These are phyloP conservation scores for Enteromius radiatus DNA, from an alignment of 2,797 vertebrate species.

Conservation along the genomic window DNA sequence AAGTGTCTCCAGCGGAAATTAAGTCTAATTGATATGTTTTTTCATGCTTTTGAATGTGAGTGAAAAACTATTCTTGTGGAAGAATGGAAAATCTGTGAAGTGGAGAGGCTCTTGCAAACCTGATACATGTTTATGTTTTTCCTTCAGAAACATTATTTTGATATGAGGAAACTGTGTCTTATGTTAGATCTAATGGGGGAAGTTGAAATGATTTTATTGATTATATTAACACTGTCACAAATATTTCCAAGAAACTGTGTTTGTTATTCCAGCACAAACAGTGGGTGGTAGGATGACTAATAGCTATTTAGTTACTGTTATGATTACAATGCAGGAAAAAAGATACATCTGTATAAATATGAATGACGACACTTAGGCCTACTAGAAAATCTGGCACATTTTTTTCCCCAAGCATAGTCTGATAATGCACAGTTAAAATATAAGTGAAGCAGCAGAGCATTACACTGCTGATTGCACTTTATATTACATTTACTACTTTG, in stretches of 20 bases:
- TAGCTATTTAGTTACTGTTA: slow-evolving; percentile 18
- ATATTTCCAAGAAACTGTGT: slow-evolving; percentile 12
- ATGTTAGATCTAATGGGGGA: not conserved
- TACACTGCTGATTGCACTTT: not conserved
- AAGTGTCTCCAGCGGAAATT: slow-evolving; percentile 6
- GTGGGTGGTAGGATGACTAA: slow-evolving; percentile 33
- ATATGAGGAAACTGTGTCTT: not conserved
- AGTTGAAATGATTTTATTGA: not conserved
- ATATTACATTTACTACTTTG: slow-evolving; percentile 1
- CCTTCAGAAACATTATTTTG: slow-evolving; percentile 1
- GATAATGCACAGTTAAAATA: slow-evolving; percentile 8
- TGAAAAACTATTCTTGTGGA: not conserved
- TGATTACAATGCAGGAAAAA: slow-evolving; percentile 32
- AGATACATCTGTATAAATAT: slow-evolving; percentile 22
- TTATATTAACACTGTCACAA: slow-evolving; percentile 6
- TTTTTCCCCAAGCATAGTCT: not conserved
- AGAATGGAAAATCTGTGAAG: not conserved
- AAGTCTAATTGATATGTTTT: slow-evolving; percentile 27
- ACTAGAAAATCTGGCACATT: not conserved
- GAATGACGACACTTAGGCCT: not conserved
- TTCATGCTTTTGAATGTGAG: not conserved
- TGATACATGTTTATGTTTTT: not conserved
- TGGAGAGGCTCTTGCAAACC: not conserved
- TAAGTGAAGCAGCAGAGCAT: not conserved
- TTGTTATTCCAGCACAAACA: slow-evolving; percentile 17